Base-by-base conservation (phyloP, 2,888 invertebrate genomes). In the Petrolisthes manimaculis region DNA sequence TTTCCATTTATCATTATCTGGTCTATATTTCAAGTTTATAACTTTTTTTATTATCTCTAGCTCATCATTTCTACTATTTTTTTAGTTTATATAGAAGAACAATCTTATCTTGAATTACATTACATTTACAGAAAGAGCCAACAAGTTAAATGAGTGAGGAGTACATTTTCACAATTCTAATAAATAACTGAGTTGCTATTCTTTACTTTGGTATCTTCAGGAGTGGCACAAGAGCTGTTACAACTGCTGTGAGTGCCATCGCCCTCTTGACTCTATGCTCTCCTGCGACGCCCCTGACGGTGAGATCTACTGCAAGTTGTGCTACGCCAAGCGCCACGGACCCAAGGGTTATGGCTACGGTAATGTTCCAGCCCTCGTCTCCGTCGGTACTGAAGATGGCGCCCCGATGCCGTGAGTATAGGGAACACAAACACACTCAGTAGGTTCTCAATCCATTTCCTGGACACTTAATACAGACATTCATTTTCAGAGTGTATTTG, bases 241-340 rank as follows among this genome's bases (percentile, higher is more conserved):
- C 95, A 96, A 96, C 93, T 98, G 98, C 94, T 95, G 95, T 84
- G 96, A 96, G 92, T 97, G 97, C 93, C 95, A 96, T 92, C 96
- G 96, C 93, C 97, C 97, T 92, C 94, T 96, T 93, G 97, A 97
- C 94, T 97, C 97, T 92, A 97, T 97, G 92, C 97, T 96, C 93
- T 94, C 97, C 92, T 97, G 97, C 93, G 98, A 97, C 92, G 98
- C 96, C 91, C 98, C 98, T 91, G 96, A 97, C 93, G 96, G 96
- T 86, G 97, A 98, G 93, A 97, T 98, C 93, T 98, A 97, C 94
- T 98, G 98, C 94, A 95, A 96, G 93, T 95, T 96, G 92, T 97
- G 97, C 94, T 97, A 97, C 93, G 96, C 96, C 92, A 95, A 96
- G 92, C 96, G 96, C 93, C 97, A 95, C 93, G 91, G 90, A 71